Evolutionary conservation across 2,888 invertebrate species (phyloP).

Genomic region (Tiliacea citrago): DNA sequence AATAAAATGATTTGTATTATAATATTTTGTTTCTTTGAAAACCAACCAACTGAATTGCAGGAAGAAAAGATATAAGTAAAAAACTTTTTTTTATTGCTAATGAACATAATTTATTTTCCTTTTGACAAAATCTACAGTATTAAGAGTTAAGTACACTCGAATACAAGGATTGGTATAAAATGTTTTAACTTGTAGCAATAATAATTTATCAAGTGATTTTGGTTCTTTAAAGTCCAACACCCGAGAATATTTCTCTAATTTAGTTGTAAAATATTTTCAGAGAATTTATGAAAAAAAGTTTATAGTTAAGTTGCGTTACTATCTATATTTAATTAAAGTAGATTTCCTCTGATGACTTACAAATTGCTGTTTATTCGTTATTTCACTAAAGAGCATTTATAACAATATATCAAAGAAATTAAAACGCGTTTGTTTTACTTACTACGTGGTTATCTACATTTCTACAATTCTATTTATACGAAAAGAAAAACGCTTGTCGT

Average conservation of each 20-base stretch:
- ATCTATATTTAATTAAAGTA: slow-evolving; percentile 49
- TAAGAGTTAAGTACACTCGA: slow-evolving; percentile 90
- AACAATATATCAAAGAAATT: slow-evolving; percentile 54
- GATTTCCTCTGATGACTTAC: slow-evolving; percentile 42
- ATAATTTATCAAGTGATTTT: slow-evolving; percentile 84
- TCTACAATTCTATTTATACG: slow-evolving; percentile 83
- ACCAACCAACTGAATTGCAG: slow-evolving; percentile 19
- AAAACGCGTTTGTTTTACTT: slow-evolving; percentile 54
- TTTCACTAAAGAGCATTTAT: slow-evolving; percentile 50
- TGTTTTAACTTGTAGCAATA: slow-evolving; percentile 87
- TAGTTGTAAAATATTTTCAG: slow-evolving; percentile 64
- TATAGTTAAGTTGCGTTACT: slow-evolving; percentile 58
- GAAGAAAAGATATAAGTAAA: slow-evolving; percentile 54
- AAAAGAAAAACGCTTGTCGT: slow-evolving; percentile 69
- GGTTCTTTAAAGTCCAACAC: slow-evolving; percentile 87
- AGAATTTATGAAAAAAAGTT: slow-evolving; percentile 55
- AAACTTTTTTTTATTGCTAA: slow-evolving; percentile 80
- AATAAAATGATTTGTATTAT: slow-evolving; percentile 94
- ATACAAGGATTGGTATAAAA: slow-evolving; percentile 91
- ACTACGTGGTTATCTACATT: slow-evolving; percentile 88
- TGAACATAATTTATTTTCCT: slow-evolving; percentile 89
- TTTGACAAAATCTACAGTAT: slow-evolving; percentile 90
- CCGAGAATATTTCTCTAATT: slow-evolving; percentile 79
- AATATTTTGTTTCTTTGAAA: slow-evolving; percentile 75
- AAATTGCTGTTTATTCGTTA: slow-evolving; percentile 50